phyloP scores from a whole-genome alignment of 2,797 vertebrate genomes.

The Florisuga fusca region DNA sequence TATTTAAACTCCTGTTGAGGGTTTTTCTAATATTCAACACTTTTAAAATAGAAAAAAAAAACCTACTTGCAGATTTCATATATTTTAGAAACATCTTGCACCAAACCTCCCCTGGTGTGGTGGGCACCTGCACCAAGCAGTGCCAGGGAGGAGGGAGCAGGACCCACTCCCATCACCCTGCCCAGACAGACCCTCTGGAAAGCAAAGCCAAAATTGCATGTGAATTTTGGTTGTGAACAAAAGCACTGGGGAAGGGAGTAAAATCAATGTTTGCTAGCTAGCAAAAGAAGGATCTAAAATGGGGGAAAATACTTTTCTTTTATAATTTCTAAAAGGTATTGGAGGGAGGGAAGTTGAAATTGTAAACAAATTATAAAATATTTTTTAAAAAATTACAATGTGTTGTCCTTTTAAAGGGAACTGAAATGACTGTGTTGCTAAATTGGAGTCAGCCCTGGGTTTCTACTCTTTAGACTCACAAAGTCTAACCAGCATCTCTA shows the following conservation, averaged over 20 bases:
- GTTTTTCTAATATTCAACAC: background rate
- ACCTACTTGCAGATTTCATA: background rate
- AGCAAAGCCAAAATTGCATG: background rate
- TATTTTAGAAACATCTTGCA: background rate
- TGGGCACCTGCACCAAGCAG: background rate
- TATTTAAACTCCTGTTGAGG: conserved; percentile 58
- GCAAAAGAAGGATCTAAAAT: background rate
- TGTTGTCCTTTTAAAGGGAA: background rate
- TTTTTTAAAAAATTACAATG: background rate
- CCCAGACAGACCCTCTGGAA: background rate
- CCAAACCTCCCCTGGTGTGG: background rate
- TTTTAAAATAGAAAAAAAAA: background rate
- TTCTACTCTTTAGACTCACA: background rate
- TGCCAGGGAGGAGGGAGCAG: background rate
- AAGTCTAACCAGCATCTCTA: background rate
- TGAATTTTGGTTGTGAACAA: background rate
- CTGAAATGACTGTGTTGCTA: background rate
- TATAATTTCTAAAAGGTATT: background rate
- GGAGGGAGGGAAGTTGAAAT: background rate
- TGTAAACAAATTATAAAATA: background rate
- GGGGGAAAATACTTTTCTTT: background rate
- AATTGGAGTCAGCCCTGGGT: background rate
- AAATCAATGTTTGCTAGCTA: conserved; percentile 52
- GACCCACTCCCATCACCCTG: accelerated
- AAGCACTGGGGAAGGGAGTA: background rate